Evolutionary conservation across 2,797 vertebrate genomes (phyloP).

Genomic region (Darevskia nairensis): DNA sequence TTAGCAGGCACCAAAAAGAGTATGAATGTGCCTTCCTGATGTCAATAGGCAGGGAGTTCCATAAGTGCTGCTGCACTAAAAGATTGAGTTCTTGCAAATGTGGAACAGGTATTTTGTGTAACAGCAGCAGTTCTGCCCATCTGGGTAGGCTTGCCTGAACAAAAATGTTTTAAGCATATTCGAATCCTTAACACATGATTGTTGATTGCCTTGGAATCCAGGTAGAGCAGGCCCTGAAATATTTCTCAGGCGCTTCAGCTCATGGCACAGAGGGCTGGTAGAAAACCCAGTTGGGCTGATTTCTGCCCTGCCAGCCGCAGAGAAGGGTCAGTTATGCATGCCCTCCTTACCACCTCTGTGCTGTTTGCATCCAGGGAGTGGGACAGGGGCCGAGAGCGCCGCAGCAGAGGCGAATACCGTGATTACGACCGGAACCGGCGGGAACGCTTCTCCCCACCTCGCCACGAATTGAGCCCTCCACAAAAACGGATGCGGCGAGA

Average conservation of each 20-base stretch:
- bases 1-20: too few species aligned
- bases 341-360: neutral
- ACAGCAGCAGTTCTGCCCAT: too few species aligned
- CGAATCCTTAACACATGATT: too few species aligned
- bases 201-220: too few species aligned
- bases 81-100: too few species aligned
- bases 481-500: constrained; percentile 94
- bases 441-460: constrained; percentile 90
- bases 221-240: neutral
- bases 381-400: constrained; percentile 91
- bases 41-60: too few species aligned
- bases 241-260: neutral
- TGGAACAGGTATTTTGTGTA: too few species aligned
- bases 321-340: accelerated
- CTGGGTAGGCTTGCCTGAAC: too few species aligned
- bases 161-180: too few species aligned
- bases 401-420: constrained; percentile 90
- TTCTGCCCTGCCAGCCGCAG: accelerated
- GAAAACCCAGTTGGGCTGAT: neutral
- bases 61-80: too few species aligned
- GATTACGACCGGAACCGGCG: constrained; percentile 92
- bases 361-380: constrained; percentile 81
- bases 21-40: too few species aligned
- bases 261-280: neutral
- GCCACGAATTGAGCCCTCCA: constrained; percentile 92